Base-by-base conservation (phyloP, 2,113 vertebrate species). In the Muscicapa adusta region DNA sequence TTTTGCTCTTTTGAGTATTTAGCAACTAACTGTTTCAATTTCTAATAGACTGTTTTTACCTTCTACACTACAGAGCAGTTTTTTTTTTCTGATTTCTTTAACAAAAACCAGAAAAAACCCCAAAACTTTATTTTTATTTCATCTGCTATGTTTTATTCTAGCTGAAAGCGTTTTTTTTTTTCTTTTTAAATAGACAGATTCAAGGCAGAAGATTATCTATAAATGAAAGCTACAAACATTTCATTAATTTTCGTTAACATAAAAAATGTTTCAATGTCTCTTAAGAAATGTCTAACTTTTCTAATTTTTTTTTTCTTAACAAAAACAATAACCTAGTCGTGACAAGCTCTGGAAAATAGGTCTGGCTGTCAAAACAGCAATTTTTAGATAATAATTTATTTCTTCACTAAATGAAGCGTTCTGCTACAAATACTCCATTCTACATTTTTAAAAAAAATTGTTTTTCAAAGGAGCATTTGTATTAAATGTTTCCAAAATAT, bases 101-200 rank as follows among this genome's bases (percentile, higher is more conserved):
- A 73, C 2, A 73, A 57, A 89, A 43, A 5, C 0, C 5, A 51
- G 18, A 34, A 10, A 61, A 86, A 62, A 2, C 0, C 8, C 8
- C 23, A 7, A 79, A 72, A 36, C 3, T 25, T 70, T n/a, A 2
- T 33, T 72, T 89, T 53, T 4, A 65, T 38, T 66, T 70, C 38
- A 85, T 14, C 63, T 56, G 22, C n/a, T 33, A 60, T 61, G 12
- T 53, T 93, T 84, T 77, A 62, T 66, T 74, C 22, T 51, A 66
- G 22, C 4, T 88, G 56, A 81, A 70, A 9, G 14, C 25, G 43
- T 7, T 42, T 33, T 48, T 29, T 29, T 83, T 78, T n/a, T 33
- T 18, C 18, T 62, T 62, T 76, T 63, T 19, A 80, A 60, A 76
- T 20, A 23, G 7, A 9, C 14, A 77, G 63, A 91, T 42, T 74